Base-by-base conservation (phyloP, 2,888 invertebrate genomes). In the Busseola fusca region DNA sequence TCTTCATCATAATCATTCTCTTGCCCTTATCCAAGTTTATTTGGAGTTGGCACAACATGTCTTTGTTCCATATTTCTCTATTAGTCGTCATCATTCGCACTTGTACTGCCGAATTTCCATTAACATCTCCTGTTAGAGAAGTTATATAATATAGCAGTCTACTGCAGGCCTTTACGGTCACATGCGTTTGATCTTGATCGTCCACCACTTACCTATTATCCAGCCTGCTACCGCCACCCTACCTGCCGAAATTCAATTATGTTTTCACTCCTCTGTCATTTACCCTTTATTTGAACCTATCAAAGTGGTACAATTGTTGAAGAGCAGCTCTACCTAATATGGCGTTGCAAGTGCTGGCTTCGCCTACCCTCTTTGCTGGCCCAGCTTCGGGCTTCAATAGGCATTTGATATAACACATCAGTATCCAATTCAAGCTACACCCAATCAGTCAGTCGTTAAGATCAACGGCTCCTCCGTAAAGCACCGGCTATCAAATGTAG, bases 401-500 rank as follows among this genome's bases (percentile, higher is more conserved):
- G 37, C 25, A 69, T 57, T 76, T 45, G 45, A 71, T 69, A 63
- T 56, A 68, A 66, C 58, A 65, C 56, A 63, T 65, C 67, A 56
- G 56, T 69, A 63, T 74, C 66, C 58, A 66, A 79, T 80, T 72
- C 34, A 69, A 45, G 58, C 42, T 50, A 50, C 59, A 69, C 64
- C 45, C 72, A 76, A 81, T 84, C 70, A 83, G 68, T 48, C 64
- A 52, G 67, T 66, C 64, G 58, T 82, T 77, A 82, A 80, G 58
- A 77, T 78, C 74, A 63, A 67, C 76, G 50, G 54, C 59, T 73
- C 56, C 67, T 66, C 78, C 80, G 71, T 81, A 76, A 83, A 76
- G 64, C 68, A 59, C 34, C 25, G 5, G 37, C 68, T 71, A 72
- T 70, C 67, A 68, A 74, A 83, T 68, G 73, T 80, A 81, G 84